A percentile compares a stretch with the other conserved stretches of the same genome.
Conservation (phyloP, 1,140 invertebrate species). For the Drosophila sp. region DNA sequence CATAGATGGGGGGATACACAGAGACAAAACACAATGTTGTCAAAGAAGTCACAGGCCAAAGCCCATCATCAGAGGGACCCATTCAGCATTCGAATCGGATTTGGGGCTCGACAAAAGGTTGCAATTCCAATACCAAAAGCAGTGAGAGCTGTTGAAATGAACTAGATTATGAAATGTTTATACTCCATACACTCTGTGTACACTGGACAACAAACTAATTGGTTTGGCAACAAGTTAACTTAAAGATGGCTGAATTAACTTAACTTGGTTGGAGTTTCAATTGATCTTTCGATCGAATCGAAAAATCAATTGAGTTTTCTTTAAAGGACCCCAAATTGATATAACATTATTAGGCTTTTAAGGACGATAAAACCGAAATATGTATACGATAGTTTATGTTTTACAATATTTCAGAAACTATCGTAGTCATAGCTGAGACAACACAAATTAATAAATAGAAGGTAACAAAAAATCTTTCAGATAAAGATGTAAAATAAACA, state of each 20-base stretch:
- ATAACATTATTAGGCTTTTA: too few relatives aligned
- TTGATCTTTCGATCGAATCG: too few relatives aligned
- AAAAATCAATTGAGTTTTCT: too few relatives aligned
- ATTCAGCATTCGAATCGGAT: conserved; percentile 54
- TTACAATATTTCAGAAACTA: too few relatives aligned
- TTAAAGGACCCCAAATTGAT: too few relatives aligned
- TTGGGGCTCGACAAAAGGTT: conserved; percentile 58
- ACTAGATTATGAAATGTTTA: conserved; percentile 61
- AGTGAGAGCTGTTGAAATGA: conserved; percentile 61
- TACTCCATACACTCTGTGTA: conserved; percentile 25
- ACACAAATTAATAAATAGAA: too few relatives aligned
- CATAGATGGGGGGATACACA: background rate
- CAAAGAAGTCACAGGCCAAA: conserved; percentile 42
- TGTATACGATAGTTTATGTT: too few relatives aligned
- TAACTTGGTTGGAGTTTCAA: too few relatives aligned
- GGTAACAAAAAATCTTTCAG: too few relatives aligned
- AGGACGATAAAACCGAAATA: too few relatives aligned
- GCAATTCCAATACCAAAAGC: conserved; percentile 35
- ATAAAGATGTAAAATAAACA: too few relatives aligned
- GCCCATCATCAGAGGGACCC: conserved; percentile 28
- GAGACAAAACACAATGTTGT: conserved; percentile 12
- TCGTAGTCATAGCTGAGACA: too few relatives aligned
- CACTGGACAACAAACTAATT: conserved; percentile 32
- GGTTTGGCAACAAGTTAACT: background rate
- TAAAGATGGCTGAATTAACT: background rate